These are phyloP conservation scores for Anser cygnoides DNA, from an alignment of 2,113 vertebrate species.

Conservation along the genomic window DNA sequence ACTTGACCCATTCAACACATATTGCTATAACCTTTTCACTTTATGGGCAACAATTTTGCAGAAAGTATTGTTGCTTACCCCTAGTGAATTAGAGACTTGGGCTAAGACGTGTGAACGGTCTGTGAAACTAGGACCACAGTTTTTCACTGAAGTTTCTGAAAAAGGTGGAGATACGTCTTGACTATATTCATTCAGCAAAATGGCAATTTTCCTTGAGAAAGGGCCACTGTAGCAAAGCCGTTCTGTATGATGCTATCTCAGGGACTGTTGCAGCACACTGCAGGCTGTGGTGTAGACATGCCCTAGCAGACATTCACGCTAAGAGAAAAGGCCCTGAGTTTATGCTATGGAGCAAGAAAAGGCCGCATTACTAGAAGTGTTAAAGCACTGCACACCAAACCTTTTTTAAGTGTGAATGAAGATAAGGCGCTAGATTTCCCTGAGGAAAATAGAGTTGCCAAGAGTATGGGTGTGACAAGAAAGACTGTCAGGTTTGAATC, in stretches of 20 bases:
- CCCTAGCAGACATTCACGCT: background rate
- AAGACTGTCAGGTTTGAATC: background rate
- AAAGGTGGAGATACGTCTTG: background rate
- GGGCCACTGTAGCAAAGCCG: background rate
- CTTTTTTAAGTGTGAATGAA: background rate
- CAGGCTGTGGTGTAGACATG: accelerated
- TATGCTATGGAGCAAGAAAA: accelerated
- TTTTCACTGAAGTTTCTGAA: background rate
- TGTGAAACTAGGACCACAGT: background rate
- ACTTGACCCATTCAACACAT: background rate
- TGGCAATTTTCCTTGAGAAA: background rate
- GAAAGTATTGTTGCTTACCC: background rate
- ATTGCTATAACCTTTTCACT: background rate
- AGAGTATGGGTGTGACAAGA: background rate
- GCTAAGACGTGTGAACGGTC: background rate
- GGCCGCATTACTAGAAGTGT: background rate
- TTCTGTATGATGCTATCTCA: background rate
- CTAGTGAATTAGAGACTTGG: background rate
- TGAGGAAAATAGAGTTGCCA: background rate
- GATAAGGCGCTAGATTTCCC: background rate
- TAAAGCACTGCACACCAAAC: background rate
- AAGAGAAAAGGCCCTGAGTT: background rate
- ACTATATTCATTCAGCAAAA: background rate
- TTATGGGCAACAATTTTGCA: background rate
- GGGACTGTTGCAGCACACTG: background rate